A percentile compares a stretch with the other conserved stretches of the same genome.
phyloP scores from a whole-genome alignment of 2,888 invertebrate genomes.

The Lysandra bellargus region DNA sequence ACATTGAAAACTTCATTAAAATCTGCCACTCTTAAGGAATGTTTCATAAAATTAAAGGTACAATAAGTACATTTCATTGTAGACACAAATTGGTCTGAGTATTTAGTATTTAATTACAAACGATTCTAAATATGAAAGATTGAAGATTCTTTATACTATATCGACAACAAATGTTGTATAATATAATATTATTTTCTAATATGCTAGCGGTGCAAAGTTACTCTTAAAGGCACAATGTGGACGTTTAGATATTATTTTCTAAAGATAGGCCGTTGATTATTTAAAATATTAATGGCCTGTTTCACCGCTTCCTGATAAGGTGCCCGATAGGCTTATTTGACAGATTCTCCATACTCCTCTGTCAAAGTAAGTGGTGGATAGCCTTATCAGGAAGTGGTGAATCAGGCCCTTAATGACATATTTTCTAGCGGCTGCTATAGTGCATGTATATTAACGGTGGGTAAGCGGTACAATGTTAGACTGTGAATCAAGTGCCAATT shows the following conservation, averaged over 20 bases:
- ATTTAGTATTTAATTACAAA: neutral
- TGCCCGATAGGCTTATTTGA: no score
- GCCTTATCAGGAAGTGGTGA: no score
- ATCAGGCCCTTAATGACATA: no score
- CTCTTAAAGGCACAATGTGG: constrained; percentile 23
- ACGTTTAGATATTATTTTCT: neutral
- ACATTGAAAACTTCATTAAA: neutral
- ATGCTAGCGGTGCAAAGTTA: neutral
- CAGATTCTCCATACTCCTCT: no score
- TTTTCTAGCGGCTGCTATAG: constrained; percentile 22
- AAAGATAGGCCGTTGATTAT: neutral
- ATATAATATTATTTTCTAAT: neutral
- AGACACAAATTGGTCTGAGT: neutral
- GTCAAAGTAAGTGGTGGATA: no score
- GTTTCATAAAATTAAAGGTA: neutral
- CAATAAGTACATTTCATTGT: neutral
- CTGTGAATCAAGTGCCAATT: neutral
- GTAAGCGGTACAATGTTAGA: constrained; percentile 16
- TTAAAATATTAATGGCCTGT: neutral
- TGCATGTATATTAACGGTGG: constrained; percentile 25
- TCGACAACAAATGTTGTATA: neutral
- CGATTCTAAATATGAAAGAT: neutral
- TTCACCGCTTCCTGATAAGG: no score
- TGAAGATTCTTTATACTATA: neutral
- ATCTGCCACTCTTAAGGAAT: neutral